Percentiles rank a stretch among this genome's conserved stretches.
Evolutionary conservation across 2,888 invertebrate species (phyloP).

Genomic region (Carterocephalus palaemon): DNA sequence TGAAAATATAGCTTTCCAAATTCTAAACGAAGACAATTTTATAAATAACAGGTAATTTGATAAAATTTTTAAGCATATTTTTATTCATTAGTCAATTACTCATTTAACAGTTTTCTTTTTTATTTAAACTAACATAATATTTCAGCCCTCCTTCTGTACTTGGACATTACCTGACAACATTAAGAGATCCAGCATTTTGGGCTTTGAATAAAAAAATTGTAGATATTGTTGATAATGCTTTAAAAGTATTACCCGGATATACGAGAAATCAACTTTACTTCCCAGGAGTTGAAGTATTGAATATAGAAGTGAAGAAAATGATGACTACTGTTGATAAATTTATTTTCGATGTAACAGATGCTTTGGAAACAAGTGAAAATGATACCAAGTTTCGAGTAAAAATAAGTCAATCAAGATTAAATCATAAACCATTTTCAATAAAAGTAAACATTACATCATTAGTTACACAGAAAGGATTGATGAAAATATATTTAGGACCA

Average conservation of each 20-base stretch:
- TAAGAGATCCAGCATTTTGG: constrained; percentile 86
- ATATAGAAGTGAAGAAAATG: constrained; percentile 81
- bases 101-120: constrained; percentile 29
- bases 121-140: constrained; percentile 29
- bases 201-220: constrained; percentile 81
- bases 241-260: constrained; percentile 77
- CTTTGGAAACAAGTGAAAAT: constrained; percentile 55
- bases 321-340: constrained; percentile 82
- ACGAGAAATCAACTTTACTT: constrained; percentile 77
- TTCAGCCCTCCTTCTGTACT: constrained; percentile 57
- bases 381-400: constrained; percentile 61
- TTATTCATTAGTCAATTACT: constrained; percentile 14
- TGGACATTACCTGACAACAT: constrained; percentile 77
- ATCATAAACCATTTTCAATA: constrained; percentile 84
- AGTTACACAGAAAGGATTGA: constrained; percentile 76
- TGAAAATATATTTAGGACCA: constrained; percentile 85
- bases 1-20: constrained; percentile 49
- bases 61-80: constrained; percentile 23
- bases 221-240: constrained; percentile 76
- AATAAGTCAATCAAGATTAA: constrained; percentile 81
- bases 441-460: constrained; percentile 81
- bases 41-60: constrained; percentile 46
- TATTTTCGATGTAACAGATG: constrained; percentile 81
- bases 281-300: constrained; percentile 81
- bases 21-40: constrained; percentile 43